Conservation (phyloP, 2,113 vertebrate species). For the Myrmecobius fasciatus region DNA sequence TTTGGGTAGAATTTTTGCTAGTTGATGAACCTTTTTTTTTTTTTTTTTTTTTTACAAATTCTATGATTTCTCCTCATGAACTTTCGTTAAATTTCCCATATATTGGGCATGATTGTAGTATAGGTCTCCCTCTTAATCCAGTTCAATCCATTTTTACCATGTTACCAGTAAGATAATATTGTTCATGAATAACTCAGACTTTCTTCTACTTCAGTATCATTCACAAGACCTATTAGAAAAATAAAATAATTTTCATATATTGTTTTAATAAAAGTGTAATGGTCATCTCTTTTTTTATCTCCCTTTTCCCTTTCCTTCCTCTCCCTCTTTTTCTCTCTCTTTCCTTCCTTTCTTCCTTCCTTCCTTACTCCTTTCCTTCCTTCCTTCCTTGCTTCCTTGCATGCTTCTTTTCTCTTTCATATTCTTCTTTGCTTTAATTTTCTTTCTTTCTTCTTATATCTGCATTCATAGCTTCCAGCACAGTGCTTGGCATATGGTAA, state of each 20-base stretch:
- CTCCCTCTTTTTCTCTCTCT: too few relatives aligned
- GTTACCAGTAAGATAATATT: neutral
- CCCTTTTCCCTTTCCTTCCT: too few relatives aligned
- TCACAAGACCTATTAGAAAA: too few relatives aligned
- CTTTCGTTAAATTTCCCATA: neutral
- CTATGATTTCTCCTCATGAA: neutral
- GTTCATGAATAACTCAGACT: neutral
- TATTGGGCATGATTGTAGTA: neutral
- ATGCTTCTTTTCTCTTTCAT: neutral
- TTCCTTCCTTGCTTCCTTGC: neutral
- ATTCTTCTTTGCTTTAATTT: too few relatives aligned
- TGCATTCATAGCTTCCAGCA: neutral
- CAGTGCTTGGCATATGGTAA: neutral
- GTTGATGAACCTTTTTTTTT: too few relatives aligned
- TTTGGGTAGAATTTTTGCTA: too few relatives aligned
- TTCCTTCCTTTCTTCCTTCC: too few relatives aligned
- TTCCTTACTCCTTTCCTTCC: accelerated
- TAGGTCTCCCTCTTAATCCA: neutral
- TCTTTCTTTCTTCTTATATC: neutral
- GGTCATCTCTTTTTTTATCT: too few relatives aligned
- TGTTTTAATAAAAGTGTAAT: too few relatives aligned
- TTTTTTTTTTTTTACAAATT: too few relatives aligned
- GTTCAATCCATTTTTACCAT: neutral
- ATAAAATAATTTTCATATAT: too few relatives aligned
- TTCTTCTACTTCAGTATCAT: neutral